Evolutionary conservation across 2,888 invertebrate genomes (phyloP), one percentile per base, ranked within the genome.

Genomic region (Scelioninae gen. 1): DNA sequence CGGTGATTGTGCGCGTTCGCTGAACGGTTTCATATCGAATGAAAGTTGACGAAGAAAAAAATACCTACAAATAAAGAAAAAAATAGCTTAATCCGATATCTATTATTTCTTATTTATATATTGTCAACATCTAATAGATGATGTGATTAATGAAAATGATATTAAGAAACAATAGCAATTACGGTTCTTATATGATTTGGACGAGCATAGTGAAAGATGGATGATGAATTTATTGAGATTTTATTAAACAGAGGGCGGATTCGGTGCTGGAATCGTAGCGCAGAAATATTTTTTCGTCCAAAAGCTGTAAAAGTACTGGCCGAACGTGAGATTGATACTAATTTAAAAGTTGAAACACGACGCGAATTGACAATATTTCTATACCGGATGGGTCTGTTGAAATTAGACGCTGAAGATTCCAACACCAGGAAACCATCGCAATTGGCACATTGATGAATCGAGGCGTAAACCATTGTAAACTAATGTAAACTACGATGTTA

Each of bases 401-500:
- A 49, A 56, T 63, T 60, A 16, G 49, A 76, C 71, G 76, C 65
- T 71, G 62, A 40, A 56, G 89, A 90, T 90, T 89, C 87, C 89
- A 89, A 87, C 88, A 88, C 87, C 43, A 80, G 88, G 87, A 89
- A 88, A 87, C 81, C 88, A 90, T 89, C 89, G 87, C 88, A 90
- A 90, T 89, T 89, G 90, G 89, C 88, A 88, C 89, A 89, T 88
- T 88, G 86, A 86, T 79, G 86, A 88, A 88, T 75, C 86, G 87
- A 87, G 87, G 86, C 88, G 89, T 87, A 88, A 88, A 88, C 88
- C 88, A 89, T 90, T 92, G 92, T 92, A 92, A 92, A 92, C 91
- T 91, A 92, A 88, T 92, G 92, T 92, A 92, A 92, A 91, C 91
- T 92, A 92, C 91, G 89, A 92, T 92, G 92, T 92, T 92, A 92